A percentile compares a stretch with the other conserved stretches of the same genome.
Conservation (phyloP, 2,888 invertebrate species). For the Eristalis intricaria region DNA sequence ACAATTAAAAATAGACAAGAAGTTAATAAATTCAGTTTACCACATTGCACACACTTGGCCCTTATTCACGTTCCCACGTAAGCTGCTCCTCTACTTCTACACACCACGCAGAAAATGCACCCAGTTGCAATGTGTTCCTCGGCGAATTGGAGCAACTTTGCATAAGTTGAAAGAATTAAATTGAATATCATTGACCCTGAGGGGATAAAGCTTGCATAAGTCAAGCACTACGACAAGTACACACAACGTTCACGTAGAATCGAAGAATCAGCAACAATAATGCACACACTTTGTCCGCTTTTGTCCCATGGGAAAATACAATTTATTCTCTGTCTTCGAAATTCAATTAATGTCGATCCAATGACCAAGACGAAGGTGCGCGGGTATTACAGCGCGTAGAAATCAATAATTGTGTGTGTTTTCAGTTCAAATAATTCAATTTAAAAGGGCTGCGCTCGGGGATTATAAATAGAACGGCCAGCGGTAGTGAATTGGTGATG, state of each 20-base stretch:
- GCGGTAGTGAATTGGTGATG: neutral
- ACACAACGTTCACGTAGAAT: constrained; percentile 4
- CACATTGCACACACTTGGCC: neutral
- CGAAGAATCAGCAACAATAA: neutral
- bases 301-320: constrained; percentile 38
- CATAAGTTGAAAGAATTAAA: constrained; percentile 17
- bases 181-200: constrained; percentile 41
- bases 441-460: constrained; percentile 20
- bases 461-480: constrained; percentile 51
- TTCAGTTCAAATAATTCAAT: constrained; percentile 42
- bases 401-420: constrained; percentile 47
- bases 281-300: neutral
- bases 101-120: too few species aligned
- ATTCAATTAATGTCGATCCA: constrained; percentile 46
- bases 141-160: constrained; percentile 29
- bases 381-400: constrained; percentile 12
- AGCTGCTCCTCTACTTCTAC: neutral
- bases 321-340: constrained; percentile 17
- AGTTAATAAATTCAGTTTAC: constrained; percentile 22
- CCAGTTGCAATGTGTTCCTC: neutral
- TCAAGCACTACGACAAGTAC: constrained; percentile 18
- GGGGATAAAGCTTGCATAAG: constrained; percentile 48
- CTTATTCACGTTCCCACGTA: neutral
- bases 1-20: constrained; percentile 54
- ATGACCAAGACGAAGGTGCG: neutral